These are phyloP conservation scores for Drosophila takahashii DNA, from an alignment of 1,140 invertebrate genomes.

Conservation along the genomic window DNA sequence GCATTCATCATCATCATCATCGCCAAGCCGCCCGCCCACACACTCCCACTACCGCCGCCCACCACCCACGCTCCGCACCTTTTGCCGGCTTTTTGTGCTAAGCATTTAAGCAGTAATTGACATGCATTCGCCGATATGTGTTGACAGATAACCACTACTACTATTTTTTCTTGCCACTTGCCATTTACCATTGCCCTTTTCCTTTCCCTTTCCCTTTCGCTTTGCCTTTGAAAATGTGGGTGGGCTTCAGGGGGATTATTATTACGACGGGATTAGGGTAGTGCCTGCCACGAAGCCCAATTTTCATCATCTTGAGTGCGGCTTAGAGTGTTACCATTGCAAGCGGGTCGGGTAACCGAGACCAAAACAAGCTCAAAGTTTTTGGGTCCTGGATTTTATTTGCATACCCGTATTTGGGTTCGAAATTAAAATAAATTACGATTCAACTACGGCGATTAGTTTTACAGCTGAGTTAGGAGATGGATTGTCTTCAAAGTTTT, in stretches of 20 bases:
- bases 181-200: slow-evolving; percentile 24
- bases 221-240: slow-evolving; percentile 6
- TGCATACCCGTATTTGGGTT: slow-evolving; percentile 3
- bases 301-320: slow-evolving; percentile 49
- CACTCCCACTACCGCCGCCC: background rate
- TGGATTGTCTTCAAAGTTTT: background rate
- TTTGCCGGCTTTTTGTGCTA: slow-evolving; percentile 70
- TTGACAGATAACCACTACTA: slow-evolving; percentile 69
- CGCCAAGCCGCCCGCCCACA: slow-evolving; percentile 44
- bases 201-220: slow-evolving; percentile 42
- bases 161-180: slow-evolving; percentile 12
- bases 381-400: slow-evolving; percentile 6
- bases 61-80: slow-evolving; percentile 27
- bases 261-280: slow-evolving; percentile 40
- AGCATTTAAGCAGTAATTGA: slow-evolving; percentile 80
- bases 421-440: slow-evolving; percentile 5
- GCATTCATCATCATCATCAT: slow-evolving; percentile 80
- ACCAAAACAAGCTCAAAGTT: slow-evolving; percentile 10
- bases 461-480: background rate
- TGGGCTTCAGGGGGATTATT: slow-evolving; percentile 21
- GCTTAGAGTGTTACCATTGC: slow-evolving; percentile 27
- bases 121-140: slow-evolving; percentile 77
- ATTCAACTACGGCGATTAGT: background rate
- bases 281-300: slow-evolving; percentile 24
- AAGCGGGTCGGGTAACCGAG: slow-evolving; percentile 5